These are phyloP conservation scores for Trichopria drosophilae DNA, from an alignment of 2,888 invertebrate genomes.

Conservation along the genomic window DNA sequence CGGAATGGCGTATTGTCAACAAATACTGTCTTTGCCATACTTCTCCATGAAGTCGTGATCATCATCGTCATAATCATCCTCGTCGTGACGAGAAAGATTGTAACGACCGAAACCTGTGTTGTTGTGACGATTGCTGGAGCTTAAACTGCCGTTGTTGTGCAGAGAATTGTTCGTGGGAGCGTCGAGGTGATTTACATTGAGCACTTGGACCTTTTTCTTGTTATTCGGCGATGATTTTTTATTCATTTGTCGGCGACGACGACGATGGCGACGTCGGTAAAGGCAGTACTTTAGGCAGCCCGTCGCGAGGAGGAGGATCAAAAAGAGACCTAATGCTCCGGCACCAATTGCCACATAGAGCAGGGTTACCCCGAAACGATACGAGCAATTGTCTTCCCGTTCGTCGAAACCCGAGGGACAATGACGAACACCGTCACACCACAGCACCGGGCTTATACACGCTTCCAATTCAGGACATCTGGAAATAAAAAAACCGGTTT, in stretches of 20 bases:
- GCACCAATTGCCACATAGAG: conserved; percentile 69
- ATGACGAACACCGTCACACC: conserved; percentile 80
- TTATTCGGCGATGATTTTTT: conserved; percentile 51
- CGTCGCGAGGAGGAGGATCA: conserved; percentile 65
- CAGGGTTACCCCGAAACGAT: conserved; percentile 69
- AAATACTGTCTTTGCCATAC: conserved; percentile 71
- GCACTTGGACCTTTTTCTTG: conserved; percentile 63
- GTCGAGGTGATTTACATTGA: conserved; percentile 62
- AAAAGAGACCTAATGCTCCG: conserved; percentile 66
- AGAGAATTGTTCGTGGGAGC: conserved; percentile 64
- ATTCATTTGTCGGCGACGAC: conserved; percentile 53
- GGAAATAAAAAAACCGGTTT: conserved; percentile 27
- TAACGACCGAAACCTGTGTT: conserved; percentile 45
- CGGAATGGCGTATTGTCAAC: conserved; percentile 67
- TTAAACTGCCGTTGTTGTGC: conserved; percentile 52
- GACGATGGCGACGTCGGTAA: conserved; percentile 59
- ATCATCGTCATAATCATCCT: conserved; percentile 7
- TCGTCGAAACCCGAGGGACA: conserved; percentile 84
- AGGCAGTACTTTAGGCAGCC: conserved; percentile 64
- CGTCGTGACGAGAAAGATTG: conserved; percentile 43
- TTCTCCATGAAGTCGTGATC: conserved; percentile 37
- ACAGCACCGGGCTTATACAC: conserved; percentile 75
- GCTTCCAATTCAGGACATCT: conserved; percentile 82
- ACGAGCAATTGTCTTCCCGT: conserved; percentile 75
- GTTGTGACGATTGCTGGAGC: neutral